Evolutionary conservation across 2,888 invertebrate genomes (phyloP), one percentile per base, ranked within the genome.

Genomic region (Vanessa cardui): DNA sequence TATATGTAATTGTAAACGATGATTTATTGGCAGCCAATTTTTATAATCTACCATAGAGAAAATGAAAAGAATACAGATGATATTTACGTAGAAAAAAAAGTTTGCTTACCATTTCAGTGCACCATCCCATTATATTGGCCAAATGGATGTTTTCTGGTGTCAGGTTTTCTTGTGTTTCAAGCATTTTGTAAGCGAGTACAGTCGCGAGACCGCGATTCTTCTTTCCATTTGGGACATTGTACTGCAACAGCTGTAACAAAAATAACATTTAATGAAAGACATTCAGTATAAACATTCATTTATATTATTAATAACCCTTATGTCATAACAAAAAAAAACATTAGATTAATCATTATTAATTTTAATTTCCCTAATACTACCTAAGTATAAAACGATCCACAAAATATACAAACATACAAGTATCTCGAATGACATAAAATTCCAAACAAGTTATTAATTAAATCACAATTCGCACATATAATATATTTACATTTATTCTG

Each of bases 161-260:
- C 5, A 96, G 87, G 68, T 95, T 93, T n/a, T 95, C 92, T 1
- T 94, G 93, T 66, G 94, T 91, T 76, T 95, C 95, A 70, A 97
- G 83, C 88, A 95, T 94, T 82, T 95, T 96, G 84, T 96, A 97
- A 0, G 97, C 95, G 47, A 96, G 90, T 0, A 97, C 95, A 0
- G 96, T 94, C 0, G 96, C 94, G 46, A 97, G 87, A 0, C 96
- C 97, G 63, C 97, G 93, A 80, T 95, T 96, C 88, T 96, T 97
- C 89, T 98, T 99, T 2, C 99, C 99, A 77, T 95, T 95, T 0
- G 98, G 97, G 6, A 98, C 97, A 89, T 98, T 99, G 89, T 98
- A 98, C 85, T 98, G 97, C 72, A 98, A 89, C 26, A 96, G 94
- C 97, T 97, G 84, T 8, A 92, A 90, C 85, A 89, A 90, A 54